phyloP scores from a whole-genome alignment of 2,113 vertebrate genomes.

The Anolis carolinensis region DNA sequence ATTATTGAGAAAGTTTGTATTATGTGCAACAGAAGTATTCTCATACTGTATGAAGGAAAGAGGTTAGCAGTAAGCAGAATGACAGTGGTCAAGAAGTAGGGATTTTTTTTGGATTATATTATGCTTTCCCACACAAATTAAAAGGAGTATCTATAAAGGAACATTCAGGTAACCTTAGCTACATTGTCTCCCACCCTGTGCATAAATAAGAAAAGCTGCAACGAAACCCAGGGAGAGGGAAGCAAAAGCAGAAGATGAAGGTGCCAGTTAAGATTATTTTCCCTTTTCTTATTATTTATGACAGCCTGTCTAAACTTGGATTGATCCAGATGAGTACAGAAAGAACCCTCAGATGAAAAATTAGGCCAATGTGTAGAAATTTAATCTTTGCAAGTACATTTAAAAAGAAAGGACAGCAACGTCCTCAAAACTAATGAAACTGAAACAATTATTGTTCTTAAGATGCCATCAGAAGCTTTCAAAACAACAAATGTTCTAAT shows the following conservation, averaged over 20 bases:
- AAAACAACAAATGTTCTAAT: neutral
- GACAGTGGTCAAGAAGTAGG: slow-evolving; percentile 25
- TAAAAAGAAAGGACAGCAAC: neutral
- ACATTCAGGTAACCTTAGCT: slow-evolving; percentile 9
- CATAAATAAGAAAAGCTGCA: slow-evolving; percentile 23
- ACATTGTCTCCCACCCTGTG: slow-evolving; percentile 19
- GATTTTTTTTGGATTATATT: neutral
- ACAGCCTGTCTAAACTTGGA: neutral
- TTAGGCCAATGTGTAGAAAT: neutral
- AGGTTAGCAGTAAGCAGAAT: slow-evolving; percentile 21
- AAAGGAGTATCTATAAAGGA: neutral
- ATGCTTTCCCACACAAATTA: neutral
- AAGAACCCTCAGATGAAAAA: neutral
- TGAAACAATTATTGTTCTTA: neutral
- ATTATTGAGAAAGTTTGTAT: neutral
- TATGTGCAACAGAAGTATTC: neutral
- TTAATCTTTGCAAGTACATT: slow-evolving; percentile 17
- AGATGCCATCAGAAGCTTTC: neutral
- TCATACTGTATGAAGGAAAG: neutral
- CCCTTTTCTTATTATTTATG: neutral
- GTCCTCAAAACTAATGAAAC: neutral
- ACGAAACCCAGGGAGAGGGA: slow-evolving; percentile 19
- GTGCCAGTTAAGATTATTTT: slow-evolving; percentile 27
- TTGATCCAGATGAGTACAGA: neutral
- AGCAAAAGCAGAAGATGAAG: slow-evolving; percentile 22